Evolutionary conservation across 2,113 vertebrate species (phyloP).

Genomic region (Crotophaga sulcirostris): DNA sequence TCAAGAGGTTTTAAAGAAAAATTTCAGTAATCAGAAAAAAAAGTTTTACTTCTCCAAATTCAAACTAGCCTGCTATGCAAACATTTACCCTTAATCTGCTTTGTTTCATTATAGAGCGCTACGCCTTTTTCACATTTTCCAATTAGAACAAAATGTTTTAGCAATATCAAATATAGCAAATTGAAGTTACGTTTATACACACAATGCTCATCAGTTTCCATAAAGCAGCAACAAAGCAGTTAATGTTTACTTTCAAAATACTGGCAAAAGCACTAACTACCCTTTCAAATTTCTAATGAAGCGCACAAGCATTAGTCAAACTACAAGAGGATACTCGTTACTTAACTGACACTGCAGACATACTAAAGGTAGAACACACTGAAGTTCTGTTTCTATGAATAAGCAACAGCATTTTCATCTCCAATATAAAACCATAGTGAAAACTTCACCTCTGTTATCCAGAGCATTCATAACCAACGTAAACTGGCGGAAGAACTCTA

Average conservation of each 20-base stretch:
- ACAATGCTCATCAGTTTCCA: neutral
- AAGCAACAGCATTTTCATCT: neutral
- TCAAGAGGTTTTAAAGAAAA: conserved; percentile 3
- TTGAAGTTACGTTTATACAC: neutral
- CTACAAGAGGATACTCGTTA: neutral
- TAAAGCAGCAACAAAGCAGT: neutral
- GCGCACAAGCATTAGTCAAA: neutral
- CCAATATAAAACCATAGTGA: neutral
- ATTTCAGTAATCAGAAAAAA: neutral
- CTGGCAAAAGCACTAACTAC: neutral
- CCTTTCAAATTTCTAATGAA: neutral
- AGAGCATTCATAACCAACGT: conserved; percentile 97
- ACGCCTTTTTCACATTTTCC: neutral
- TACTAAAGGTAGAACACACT: neutral
- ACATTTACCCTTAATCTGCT: neutral
- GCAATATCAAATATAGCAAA: neutral
- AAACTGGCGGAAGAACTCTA: conserved; percentile 96
- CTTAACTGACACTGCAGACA: neutral
- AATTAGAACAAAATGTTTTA: neutral
- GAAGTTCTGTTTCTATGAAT: neutral
- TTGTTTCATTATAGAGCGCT: neutral
- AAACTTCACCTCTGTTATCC: conserved; percentile 93
- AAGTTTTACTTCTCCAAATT: neutral
- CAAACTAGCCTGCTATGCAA: neutral
- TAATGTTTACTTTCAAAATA: neutral